Conservation (phyloP, 2,797 vertebrate genomes). For the Mionectes olivaceus region DNA sequence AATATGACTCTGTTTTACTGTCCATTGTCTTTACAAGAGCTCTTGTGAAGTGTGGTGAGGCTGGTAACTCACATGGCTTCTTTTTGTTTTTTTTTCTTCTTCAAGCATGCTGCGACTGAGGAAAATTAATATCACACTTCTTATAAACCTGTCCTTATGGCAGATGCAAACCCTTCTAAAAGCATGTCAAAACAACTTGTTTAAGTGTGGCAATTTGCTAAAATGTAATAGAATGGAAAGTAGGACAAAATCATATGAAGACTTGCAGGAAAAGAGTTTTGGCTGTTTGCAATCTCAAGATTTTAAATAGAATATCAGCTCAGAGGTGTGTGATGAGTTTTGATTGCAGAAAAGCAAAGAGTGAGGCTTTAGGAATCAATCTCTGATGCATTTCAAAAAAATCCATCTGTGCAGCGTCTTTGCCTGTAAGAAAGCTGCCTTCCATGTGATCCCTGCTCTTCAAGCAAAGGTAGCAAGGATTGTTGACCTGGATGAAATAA, state of each 20-base stretch:
- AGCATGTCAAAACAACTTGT: conserved; percentile 24
- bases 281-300: not conserved
- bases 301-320: conserved; percentile 7
- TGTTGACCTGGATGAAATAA: not conserved
- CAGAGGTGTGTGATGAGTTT: conserved; percentile 3
- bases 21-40: not conserved
- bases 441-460: not conserved
- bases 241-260: not conserved
- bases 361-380: not conserved
- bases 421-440: not conserved
- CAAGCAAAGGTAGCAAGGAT: not conserved
- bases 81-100: not conserved
- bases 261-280: not conserved
- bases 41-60: not conserved
- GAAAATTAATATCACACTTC: conserved; percentile 3
- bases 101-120: not conserved
- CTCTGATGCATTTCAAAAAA: not conserved
- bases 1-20: not conserved
- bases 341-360: not conserved
- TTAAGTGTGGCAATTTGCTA: not conserved
- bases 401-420: not conserved
- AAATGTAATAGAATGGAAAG: not conserved
- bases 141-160: not conserved
- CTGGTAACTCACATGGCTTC: not conserved
- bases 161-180: not conserved